A percentile compares a stretch with the other conserved stretches of the same genome.
phyloP scores from a whole-genome alignment of 2,797 vertebrate species.

The Acomys russatus region DNA sequence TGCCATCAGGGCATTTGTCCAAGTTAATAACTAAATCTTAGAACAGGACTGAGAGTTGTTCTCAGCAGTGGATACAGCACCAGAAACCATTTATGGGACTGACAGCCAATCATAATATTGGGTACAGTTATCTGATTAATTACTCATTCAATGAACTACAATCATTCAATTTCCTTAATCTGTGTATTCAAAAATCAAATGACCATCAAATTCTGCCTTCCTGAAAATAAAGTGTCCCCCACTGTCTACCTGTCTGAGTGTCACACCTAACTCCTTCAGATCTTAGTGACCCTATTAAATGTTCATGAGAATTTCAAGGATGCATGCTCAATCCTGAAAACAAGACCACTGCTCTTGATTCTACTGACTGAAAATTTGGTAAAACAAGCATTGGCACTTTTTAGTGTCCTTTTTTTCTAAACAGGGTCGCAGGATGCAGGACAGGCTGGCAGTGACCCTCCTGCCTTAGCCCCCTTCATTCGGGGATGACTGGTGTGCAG shows the following conservation, averaged over 20 bases:
- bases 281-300: conserved; percentile 34
- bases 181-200: conserved; percentile 40
- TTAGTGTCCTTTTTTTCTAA: neutral
- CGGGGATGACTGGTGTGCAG: neutral
- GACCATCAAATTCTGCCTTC: conserved; percentile 50
- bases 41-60: conserved; percentile 30
- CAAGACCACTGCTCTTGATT: conserved; percentile 35
- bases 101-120: conserved; percentile 51
- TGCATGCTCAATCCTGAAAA: conserved; percentile 37
- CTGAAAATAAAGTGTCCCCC: conserved; percentile 54
- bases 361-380: conserved; percentile 6
- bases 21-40: conserved; percentile 69
- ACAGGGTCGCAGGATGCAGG: neutral
- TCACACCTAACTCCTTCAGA: conserved; percentile 33
- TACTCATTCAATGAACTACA: conserved; percentile 63
- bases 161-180: conserved; percentile 55
- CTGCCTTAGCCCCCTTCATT: neutral
- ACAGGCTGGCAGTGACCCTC: neutral
- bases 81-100: conserved; percentile 52
- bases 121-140: conserved; percentile 41
- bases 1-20: conserved; percentile 26
- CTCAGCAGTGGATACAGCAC: conserved; percentile 29
- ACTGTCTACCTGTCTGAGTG: conserved; percentile 3
- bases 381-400: conserved; percentile 43
- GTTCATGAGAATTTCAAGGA: conserved; percentile 30